Percentiles rank a stretch among this genome's conserved stretches.
phyloP scores from a whole-genome alignment of 1,140 invertebrate species.

The Cephus cinctus region DNA sequence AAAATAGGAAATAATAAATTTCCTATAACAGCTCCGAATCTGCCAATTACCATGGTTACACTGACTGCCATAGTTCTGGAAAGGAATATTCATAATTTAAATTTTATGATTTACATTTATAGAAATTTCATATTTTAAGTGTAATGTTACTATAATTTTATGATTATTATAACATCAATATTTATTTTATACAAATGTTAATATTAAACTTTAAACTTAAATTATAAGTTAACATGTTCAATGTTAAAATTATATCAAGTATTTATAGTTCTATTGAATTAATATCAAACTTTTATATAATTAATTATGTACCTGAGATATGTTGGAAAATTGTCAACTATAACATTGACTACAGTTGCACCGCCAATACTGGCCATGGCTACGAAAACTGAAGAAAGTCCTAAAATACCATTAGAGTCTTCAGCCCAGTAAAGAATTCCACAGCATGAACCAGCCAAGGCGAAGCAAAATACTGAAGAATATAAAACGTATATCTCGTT shows the following conservation, averaged over 20 bases:
- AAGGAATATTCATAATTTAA: too few species aligned
- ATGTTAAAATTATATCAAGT: too few species aligned
- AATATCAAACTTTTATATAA: not conserved
- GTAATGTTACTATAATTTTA: too few species aligned
- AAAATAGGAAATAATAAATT: slow-evolving; percentile 50
- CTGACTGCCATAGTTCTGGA: slow-evolving; percentile 53
- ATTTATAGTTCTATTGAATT: too few species aligned
- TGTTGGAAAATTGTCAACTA: slow-evolving; percentile 47
- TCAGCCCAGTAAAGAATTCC: slow-evolving; percentile 41
- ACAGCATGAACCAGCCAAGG: slow-evolving; percentile 38
- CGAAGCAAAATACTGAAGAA: slow-evolving; percentile 40
- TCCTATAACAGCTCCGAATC: slow-evolving; percentile 48
- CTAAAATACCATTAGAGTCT: slow-evolving; percentile 36
- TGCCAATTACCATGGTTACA: slow-evolving; percentile 46
- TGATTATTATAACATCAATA: too few species aligned
- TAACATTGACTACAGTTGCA: slow-evolving; percentile 39
- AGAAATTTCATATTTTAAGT: too few species aligned
- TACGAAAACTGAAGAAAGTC: slow-evolving; percentile 43
- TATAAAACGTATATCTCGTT: slow-evolving; percentile 54
- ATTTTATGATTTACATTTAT: too few species aligned
- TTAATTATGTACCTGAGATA: slow-evolving; percentile 34
- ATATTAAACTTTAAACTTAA: too few species aligned
- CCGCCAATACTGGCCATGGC: slow-evolving; percentile 46
- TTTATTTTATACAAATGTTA: too few species aligned
- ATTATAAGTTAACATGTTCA: too few species aligned